Evolutionary conservation across 2,888 invertebrate species (phyloP).

Genomic region (Caenorhabditis sp.): DNA sequence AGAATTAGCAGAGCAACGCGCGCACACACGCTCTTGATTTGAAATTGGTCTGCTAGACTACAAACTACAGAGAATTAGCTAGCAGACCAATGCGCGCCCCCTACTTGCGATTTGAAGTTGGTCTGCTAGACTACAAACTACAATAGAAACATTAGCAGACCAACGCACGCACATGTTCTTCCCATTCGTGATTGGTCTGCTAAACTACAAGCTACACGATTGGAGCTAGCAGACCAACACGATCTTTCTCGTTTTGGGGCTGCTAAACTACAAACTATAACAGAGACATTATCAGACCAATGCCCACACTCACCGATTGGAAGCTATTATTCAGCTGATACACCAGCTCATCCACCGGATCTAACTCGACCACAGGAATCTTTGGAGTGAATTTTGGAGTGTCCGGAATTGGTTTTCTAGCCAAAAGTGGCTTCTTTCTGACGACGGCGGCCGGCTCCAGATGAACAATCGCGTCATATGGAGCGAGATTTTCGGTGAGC

Average conservation of each 20-base stretch:
- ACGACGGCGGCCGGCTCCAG: conserved; percentile 57
- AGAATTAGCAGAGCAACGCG: no score
- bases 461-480: conserved; percentile 64
- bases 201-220: no score
- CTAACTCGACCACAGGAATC: conserved; percentile 89
- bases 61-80: no score
- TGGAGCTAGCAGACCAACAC: not conserved
- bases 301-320: conserved; percentile 81
- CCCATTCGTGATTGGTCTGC: no score
- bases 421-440: conserved; percentile 32
- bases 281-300: not conserved
- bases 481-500: conserved; percentile 40
- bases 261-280: no score
- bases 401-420: conserved; percentile 35
- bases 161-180: no score
- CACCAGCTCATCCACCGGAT: conserved; percentile 89
- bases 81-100: no score
- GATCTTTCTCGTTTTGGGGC: not conserved
- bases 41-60: no score
- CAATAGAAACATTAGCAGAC: no score
- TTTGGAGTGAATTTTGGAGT: conserved; percentile 9
- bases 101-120: no score
- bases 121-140: no score
- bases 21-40: no score
- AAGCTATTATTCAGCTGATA: conserved; percentile 86